Evolutionary conservation across 2,888 invertebrate genomes (phyloP), one percentile per base, ranked within the genome.

Genomic region (Rotaria socialis): DNA sequence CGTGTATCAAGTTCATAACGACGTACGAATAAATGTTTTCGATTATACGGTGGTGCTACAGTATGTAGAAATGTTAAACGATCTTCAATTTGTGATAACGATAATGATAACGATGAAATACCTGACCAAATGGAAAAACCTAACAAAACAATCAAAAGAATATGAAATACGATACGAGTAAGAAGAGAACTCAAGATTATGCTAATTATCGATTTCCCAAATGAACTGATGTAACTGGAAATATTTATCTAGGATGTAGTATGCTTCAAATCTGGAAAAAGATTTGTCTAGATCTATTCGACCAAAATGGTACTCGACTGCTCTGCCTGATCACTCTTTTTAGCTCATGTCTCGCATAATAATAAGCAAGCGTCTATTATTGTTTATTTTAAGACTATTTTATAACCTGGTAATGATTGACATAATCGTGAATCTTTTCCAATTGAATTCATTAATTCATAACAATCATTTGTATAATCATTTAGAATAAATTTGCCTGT

Each of bases 61-160:
- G 80, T 80, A 47, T 80, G 80, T 80, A 80, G 47, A 80, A 80
- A 80, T 14, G 24, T 11, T n/a, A 80, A 24, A 80, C 47, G 47
- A 24, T 80, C 80, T 11, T 80, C 47, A n/a, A 47, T 47, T 47
- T 47, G 80, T 47, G 43, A 2, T 24, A 80, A 0, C 7, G 47
- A 80, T 80, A n/a, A 47, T 43, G 47, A 24, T 47, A 80, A 47
- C 14, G 22, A n/a, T 24, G 47, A n/a, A 47, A 80, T 47, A 80
- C 47, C 80, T n/a, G 43, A 80, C 80, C 80, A 80, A 47, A 80
- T 80, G 35, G 43, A 47, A 80, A n/a, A 10, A 80, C 80, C 80
- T 80, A 27, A 27, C 5, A 10, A 27, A 14, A 67, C 35, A 60
- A 27, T 24, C 24, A 8, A 67, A 27, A 27, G 24, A 50, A 50